A percentile compares a stretch with the other conserved stretches of the same genome.
Conservation (phyloP, 2,113 vertebrate species). For the Garra rufa region DNA sequence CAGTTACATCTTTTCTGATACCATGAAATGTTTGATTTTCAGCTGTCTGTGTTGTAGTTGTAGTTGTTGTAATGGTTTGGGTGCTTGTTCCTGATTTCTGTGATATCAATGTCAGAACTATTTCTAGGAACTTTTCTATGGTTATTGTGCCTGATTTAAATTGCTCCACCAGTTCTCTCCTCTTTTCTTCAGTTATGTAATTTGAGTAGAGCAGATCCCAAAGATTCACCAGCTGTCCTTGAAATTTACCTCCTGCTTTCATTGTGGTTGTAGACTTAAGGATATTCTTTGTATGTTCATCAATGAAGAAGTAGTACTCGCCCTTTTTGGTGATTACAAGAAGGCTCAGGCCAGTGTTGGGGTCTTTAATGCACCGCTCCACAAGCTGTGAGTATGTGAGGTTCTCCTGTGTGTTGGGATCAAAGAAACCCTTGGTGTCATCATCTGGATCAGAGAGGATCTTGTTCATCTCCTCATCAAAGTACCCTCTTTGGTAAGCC, state of each 20-base stretch:
- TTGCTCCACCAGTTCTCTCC: neutral
- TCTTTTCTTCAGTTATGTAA: neutral
- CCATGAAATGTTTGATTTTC: neutral
- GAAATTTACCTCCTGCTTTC: neutral
- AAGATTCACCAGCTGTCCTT: neutral
- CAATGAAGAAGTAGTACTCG: neutral
- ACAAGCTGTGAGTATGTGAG: conserved; percentile 54
- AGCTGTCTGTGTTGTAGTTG: conserved; percentile 58
- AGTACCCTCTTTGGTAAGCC: conserved; percentile 77
- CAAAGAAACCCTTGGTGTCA: conserved; percentile 78
- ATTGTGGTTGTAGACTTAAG: neutral
- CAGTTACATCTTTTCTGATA: too few relatives aligned
- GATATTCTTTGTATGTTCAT: neutral
- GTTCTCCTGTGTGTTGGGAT: conserved; percentile 61
- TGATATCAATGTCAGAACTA: conserved; percentile 61
- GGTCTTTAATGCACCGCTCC: conserved; percentile 51
- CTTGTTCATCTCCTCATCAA: conserved; percentile 76
- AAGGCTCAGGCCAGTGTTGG: conserved; percentile 48
- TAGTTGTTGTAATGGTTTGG: conserved; percentile 57
- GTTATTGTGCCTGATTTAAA: conserved; percentile 43
- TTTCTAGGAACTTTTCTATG: conserved; percentile 56
- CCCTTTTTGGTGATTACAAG: conserved; percentile 18
- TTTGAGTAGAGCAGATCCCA: neutral
- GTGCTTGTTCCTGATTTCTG: conserved; percentile 73
- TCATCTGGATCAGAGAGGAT: conserved; percentile 71